phyloP scores from a whole-genome alignment of 2,888 invertebrate species.

The Caenorhabditis sinica region DNA sequence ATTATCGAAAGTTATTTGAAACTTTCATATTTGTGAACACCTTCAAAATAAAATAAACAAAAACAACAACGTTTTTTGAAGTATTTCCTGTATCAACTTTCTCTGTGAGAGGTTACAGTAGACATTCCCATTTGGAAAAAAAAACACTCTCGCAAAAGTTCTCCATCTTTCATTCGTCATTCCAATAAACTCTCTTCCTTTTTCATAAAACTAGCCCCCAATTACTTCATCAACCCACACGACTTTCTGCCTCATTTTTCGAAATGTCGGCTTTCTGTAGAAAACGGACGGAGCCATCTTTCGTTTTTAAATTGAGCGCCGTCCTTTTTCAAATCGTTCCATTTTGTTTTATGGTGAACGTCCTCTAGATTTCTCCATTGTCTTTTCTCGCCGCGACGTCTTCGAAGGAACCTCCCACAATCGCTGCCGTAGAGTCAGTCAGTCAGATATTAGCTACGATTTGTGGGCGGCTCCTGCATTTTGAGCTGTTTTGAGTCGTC shows the following conservation, averaged over 20 bases:
- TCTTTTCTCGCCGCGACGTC: background rate
- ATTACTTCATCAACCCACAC: constrained; percentile 5
- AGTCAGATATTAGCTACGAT: constrained; percentile 12
- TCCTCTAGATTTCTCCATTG: constrained; percentile 7
- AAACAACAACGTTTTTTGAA: too few relatives aligned
- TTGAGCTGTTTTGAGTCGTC: background rate
- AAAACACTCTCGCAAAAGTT: background rate
- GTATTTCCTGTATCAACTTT: background rate
- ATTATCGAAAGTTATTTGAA: too few relatives aligned
- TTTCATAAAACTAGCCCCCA: constrained; percentile 7
- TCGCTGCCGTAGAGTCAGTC: constrained; percentile 1
- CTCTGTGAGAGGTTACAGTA: too few relatives aligned
- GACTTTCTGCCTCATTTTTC: background rate
- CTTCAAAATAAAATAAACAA: too few relatives aligned
- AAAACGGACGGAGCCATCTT: background rate
- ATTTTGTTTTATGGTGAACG: constrained; percentile 26
- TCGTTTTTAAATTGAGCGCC: background rate
- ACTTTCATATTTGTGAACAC: too few relatives aligned
- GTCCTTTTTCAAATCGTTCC: constrained; percentile 15
- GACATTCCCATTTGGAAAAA: too few relatives aligned
- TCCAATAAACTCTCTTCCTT: background rate
- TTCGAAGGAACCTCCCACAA: constrained; percentile 20
- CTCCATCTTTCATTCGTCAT: constrained; percentile 1
- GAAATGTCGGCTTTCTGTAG: background rate
- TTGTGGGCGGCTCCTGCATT: background rate